Conservation (phyloP, 2,888 invertebrate genomes). For the Notodonta dromedarius region DNA sequence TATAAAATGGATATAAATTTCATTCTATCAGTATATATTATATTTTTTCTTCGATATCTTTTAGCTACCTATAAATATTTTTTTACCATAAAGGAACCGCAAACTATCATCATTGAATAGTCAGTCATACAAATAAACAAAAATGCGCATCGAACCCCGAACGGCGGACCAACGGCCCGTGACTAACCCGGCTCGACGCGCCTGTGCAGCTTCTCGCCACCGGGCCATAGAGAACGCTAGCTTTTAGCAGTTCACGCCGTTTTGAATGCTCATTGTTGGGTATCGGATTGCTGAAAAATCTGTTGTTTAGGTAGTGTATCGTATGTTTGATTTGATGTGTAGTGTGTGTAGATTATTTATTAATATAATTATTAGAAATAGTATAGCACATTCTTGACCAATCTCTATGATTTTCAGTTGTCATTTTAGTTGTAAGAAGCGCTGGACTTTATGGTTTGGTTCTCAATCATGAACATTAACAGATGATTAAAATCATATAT, state of each 20-base stretch:
- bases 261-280: slow-evolving; percentile 6
- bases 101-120: not conserved
- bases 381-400: not conserved
- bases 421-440: too few species aligned
- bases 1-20: too few species aligned
- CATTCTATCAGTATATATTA: too few species aligned
- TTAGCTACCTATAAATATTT: too few species aligned
- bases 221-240: slow-evolving; percentile 3
- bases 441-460: too few species aligned
- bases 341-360: not conserved
- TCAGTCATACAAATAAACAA: not conserved
- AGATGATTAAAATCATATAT: too few species aligned
- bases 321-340: slow-evolving; percentile 1
- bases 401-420: not conserved
- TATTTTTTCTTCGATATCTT: too few species aligned
- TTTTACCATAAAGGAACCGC: too few species aligned
- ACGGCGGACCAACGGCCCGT: slow-evolving; percentile 1
- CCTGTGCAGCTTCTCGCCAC: not conserved
- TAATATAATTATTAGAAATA: too few species aligned
- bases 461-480: too few species aligned
- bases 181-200: slow-evolving; percentile 2
- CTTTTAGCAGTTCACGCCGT: slow-evolving; percentile 5
- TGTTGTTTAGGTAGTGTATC: slow-evolving; percentile 1
- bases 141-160: slow-evolving; percentile 1
- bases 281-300: slow-evolving; percentile 6